Conservation (phyloP, 1,140 invertebrate species). For the Trachelipus rathkii region DNA sequence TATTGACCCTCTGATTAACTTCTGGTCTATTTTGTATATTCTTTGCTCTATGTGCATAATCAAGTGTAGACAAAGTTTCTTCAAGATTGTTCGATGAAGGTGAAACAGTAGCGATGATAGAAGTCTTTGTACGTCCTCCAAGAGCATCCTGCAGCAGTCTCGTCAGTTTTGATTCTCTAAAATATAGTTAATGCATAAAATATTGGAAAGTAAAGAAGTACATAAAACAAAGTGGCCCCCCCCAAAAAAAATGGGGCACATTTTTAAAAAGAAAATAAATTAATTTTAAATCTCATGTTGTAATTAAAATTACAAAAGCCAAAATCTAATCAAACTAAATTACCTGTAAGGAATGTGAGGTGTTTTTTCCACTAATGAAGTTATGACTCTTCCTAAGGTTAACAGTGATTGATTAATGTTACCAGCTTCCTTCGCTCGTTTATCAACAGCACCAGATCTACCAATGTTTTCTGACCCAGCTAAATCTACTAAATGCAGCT, state of each 20-base stretch:
- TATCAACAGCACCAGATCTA: slow-evolving; percentile 85
- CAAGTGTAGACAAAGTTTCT: slow-evolving; percentile 90
- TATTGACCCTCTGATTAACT: slow-evolving; percentile 87
- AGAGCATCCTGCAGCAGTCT: slow-evolving; percentile 90
- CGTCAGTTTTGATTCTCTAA: slow-evolving; percentile 87
- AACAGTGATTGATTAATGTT: slow-evolving; percentile 94
- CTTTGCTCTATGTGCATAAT: slow-evolving; percentile 91
- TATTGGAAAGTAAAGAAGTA: too few species aligned
- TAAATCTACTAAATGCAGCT: slow-evolving; percentile 92
- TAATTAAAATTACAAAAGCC: too few species aligned
- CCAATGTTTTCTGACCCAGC: slow-evolving; percentile 96
- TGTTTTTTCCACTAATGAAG: slow-evolving; percentile 78
- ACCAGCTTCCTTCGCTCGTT: slow-evolving; percentile 85
- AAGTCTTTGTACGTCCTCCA: slow-evolving; percentile 89
- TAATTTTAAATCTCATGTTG: too few species aligned
- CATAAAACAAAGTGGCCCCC: too few species aligned
- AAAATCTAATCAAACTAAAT: too few species aligned
- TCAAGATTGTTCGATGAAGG: slow-evolving; percentile 81
- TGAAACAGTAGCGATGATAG: slow-evolving; percentile 92
- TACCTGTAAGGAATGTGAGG: slow-evolving; percentile 90
- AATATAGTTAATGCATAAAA: too few species aligned
- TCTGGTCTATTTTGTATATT: slow-evolving; percentile 94
- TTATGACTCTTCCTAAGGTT: slow-evolving; percentile 94
- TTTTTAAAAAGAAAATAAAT: too few species aligned
- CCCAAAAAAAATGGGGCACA: too few species aligned